Conservation (phyloP, 2,797 vertebrate species). For the Paratrypauchen microcephalus region DNA sequence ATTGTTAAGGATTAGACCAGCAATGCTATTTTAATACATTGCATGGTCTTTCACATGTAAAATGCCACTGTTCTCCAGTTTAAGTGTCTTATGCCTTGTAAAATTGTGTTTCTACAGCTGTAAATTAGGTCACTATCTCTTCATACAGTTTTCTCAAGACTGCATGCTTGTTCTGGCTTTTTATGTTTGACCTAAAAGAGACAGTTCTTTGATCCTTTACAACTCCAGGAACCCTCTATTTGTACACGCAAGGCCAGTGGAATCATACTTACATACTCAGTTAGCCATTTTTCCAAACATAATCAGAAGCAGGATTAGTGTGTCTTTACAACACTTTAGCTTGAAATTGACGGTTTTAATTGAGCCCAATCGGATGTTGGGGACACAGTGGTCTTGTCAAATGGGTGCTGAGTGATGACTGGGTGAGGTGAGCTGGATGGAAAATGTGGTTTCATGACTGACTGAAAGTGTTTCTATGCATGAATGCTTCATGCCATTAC, state of each 20-base stretch:
- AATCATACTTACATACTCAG: slow-evolving; percentile 28
- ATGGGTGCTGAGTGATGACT: slow-evolving; percentile 21
- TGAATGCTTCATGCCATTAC: slow-evolving; percentile 24
- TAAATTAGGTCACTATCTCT: slow-evolving; percentile 18
- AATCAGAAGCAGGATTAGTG: slow-evolving; percentile 32
- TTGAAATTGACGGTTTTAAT: slow-evolving; percentile 17
- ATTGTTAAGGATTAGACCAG: neutral
- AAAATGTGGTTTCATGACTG: slow-evolving; percentile 32
- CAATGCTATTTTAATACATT: neutral
- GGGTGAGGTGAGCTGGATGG: slow-evolving; percentile 26
- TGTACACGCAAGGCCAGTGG: slow-evolving; percentile 30
- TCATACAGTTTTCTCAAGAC: slow-evolving; percentile 41
- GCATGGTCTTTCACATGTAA: neutral
- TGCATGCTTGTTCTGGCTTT: slow-evolving; percentile 35
- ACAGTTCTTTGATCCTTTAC: slow-evolving; percentile 51
- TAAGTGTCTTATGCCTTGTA: neutral
- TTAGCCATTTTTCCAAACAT: slow-evolving; percentile 13
- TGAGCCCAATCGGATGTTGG: slow-evolving; percentile 4
- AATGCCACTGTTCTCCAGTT: neutral
- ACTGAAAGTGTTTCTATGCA: slow-evolving; percentile 22
- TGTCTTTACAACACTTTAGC: slow-evolving; percentile 13
- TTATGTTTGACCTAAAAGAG: slow-evolving; percentile 45
- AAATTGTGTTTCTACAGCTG: slow-evolving; percentile 1
- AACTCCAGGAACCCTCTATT: slow-evolving; percentile 37
- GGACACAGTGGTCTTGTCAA: slow-evolving; percentile 20